A percentile compares a stretch with the other conserved stretches of the same genome.
Evolutionary conservation across 2,888 invertebrate genomes (phyloP).

Genomic region (Empis livida): DNA sequence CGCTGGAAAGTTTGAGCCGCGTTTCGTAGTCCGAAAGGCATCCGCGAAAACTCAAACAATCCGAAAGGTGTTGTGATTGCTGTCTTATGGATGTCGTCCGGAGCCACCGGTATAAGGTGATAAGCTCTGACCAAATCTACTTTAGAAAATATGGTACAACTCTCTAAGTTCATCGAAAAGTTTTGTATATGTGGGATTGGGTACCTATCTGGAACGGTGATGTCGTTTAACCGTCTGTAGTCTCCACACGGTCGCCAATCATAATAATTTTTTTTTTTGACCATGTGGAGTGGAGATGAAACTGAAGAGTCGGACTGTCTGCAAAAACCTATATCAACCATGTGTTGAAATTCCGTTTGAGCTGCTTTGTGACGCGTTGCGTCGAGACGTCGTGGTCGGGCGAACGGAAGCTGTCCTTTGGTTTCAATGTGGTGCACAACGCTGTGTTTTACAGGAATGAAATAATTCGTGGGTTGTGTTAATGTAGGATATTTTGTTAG

Average conservation of each 20-base stretch:
- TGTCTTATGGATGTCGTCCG: slow-evolving; percentile 6
- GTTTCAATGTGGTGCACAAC: too few species aligned
- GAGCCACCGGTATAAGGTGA: slow-evolving; percentile 22
- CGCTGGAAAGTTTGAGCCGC: slow-evolving; percentile 2
- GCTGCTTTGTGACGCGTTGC: too few species aligned
- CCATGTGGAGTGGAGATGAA: too few species aligned
- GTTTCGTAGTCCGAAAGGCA: slow-evolving; percentile 1
- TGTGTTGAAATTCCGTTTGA: too few species aligned
- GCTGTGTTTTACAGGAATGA: not conserved
- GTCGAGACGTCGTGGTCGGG: too few species aligned
- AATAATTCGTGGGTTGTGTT: not conserved
- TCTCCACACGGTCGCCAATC: not conserved
- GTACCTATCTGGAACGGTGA: slow-evolving; percentile 5
- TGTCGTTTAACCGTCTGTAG: not conserved
- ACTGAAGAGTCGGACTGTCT: too few species aligned
- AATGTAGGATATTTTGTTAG: not conserved
- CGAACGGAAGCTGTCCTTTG: too few species aligned
- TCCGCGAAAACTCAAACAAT: not conserved
- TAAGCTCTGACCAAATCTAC: slow-evolving; percentile 20
- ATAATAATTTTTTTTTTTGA: not conserved
- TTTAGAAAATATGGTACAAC: slow-evolving; percentile 11
- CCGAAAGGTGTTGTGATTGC: slow-evolving; percentile 1
- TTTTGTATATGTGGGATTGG: not conserved
- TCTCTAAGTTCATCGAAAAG: not conserved
- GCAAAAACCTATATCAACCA: too few species aligned